Conservation (phyloP, 1,140 invertebrate species). For the Gryon sp. region DNA sequence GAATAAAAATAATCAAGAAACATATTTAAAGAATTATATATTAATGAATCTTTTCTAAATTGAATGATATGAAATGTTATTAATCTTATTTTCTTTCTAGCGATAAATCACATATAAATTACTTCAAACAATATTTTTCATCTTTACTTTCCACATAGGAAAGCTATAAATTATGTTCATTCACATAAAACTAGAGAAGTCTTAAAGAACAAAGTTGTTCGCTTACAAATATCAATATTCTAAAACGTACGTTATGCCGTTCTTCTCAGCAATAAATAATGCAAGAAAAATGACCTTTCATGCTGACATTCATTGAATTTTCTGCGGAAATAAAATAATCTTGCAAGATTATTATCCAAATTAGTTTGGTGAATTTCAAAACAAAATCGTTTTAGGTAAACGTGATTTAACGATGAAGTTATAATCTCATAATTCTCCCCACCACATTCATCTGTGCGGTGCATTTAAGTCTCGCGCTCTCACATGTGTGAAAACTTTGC, state of each 20-base stretch:
- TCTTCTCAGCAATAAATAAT: too few species aligned
- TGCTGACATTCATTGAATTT: too few species aligned
- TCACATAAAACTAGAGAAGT: background rate
- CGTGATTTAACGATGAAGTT: constrained; percentile 4
- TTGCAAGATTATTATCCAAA: background rate
- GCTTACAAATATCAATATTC: background rate
- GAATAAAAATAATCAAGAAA: too few species aligned
- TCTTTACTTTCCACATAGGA: background rate
- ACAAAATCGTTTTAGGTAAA: background rate
- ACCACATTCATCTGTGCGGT: background rate
- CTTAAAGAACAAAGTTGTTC: background rate
- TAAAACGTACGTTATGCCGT: background rate
- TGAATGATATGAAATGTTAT: too few species aligned
- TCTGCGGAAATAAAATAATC: too few species aligned
- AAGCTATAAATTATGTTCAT: background rate
- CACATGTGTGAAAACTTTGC: constrained; percentile 28
- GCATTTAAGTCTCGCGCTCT: background rate
- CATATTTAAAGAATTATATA: too few species aligned
- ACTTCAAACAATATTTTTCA: too few species aligned
- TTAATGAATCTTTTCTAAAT: too few species aligned
- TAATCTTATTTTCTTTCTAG: too few species aligned
- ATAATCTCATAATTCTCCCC: background rate
- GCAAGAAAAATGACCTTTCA: too few species aligned
- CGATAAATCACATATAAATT: too few species aligned
- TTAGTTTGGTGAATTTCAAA: background rate